These are phyloP conservation scores for Pachliopta kotzebuea DNA, from an alignment of 2,888 invertebrate species.

Conservation along the genomic window DNA sequence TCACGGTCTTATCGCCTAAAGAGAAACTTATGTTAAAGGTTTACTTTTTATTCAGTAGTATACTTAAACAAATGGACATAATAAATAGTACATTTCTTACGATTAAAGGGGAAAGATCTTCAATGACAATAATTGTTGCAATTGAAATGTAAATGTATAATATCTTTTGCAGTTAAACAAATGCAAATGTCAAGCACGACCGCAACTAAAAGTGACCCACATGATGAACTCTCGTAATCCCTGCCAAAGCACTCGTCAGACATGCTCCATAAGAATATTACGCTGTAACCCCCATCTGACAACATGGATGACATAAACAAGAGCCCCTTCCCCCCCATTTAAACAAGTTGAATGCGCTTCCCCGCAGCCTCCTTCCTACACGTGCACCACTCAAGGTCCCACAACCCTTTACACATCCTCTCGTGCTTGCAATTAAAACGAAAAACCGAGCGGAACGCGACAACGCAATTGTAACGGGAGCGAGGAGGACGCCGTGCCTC, in stretches of 20 bases:
- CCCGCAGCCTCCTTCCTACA: slow-evolving; percentile 56
- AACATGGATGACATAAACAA: slow-evolving; percentile 63
- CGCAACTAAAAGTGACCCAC: slow-evolving; percentile 39
- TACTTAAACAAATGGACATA: too few species aligned
- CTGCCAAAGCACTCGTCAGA: slow-evolving; percentile 35
- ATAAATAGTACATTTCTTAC: too few species aligned
- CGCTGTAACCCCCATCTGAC: slow-evolving; percentile 41
- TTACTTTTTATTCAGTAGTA: too few species aligned
- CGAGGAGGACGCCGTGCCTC: slow-evolving; percentile 66
- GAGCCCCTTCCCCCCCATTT: slow-evolving; percentile 61
- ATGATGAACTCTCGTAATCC: slow-evolving; percentile 37
- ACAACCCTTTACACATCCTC: slow-evolving; percentile 77
- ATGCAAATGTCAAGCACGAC: slow-evolving; percentile 1
- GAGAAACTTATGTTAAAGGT: too few species aligned
- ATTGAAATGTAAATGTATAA: not conserved
- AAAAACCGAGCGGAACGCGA: slow-evolving; percentile 64
- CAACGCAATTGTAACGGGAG: slow-evolving; percentile 45
- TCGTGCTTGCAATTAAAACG: slow-evolving; percentile 78
- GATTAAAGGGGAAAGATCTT: too few species aligned
- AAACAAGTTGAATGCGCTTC: slow-evolving; percentile 70
- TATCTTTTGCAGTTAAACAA: not conserved
- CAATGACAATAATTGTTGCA: too few species aligned
- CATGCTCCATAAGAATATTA: slow-evolving; percentile 33
- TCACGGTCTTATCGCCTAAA: too few species aligned
- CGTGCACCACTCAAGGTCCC: slow-evolving; percentile 78